Evolutionary conservation across 2,888 invertebrate genomes (phyloP).

Genomic region (Rhaphigaster nebulosa): DNA sequence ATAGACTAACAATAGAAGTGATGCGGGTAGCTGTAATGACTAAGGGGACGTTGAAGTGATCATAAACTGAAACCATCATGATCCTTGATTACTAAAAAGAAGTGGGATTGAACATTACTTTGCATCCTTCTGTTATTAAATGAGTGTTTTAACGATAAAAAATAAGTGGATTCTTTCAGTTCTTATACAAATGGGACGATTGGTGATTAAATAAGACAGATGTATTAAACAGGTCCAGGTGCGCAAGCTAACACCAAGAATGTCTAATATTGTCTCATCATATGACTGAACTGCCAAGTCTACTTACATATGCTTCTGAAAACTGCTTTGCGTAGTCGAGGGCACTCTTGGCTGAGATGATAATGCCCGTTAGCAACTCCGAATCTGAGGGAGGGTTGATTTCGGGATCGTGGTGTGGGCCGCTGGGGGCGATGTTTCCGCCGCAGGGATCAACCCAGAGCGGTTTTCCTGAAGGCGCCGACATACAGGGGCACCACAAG

Average conservation of each 20-base stretch:
- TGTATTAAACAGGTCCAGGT: not conserved
- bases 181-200: not conserved
- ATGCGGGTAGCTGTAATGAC: not conserved
- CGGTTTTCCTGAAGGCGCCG: conserved; percentile 68
- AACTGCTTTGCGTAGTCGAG: conserved; percentile 69
- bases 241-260: not conserved
- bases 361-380: conserved; percentile 68
- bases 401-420: conserved; percentile 68
- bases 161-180: not conserved
- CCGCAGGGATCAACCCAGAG: conserved; percentile 74
- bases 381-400: conserved; percentile 53
- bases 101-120: not conserved
- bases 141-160: not conserved
- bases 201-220: too few species aligned
- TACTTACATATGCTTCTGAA: conserved; percentile 72
- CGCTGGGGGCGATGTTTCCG: conserved; percentile 64
- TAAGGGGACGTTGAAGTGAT: not conserved
- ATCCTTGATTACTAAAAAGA: not conserved
- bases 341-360: conserved; percentile 70
- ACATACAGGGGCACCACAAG: conserved; percentile 68
- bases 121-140: not conserved
- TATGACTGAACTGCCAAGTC: not conserved
- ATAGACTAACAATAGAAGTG: not conserved
- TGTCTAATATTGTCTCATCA: not conserved
- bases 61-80: not conserved